Base-by-base conservation (phyloP, 2,113 vertebrate genomes). In the Tretioscincus oriximinensis region DNA sequence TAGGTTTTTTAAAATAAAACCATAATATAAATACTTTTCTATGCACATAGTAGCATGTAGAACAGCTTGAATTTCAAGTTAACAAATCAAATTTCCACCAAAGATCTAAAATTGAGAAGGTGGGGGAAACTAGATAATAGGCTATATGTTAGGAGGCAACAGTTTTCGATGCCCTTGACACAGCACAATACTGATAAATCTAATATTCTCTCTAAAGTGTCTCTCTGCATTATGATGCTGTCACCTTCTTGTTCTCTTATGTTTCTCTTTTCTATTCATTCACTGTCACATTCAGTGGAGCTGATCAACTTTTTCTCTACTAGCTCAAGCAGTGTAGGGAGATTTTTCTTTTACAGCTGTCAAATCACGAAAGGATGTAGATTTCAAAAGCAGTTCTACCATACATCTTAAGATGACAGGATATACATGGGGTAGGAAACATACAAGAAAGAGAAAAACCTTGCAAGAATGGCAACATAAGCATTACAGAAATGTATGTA, bases 81-180 rank as follows among this genome's bases (percentile, higher is more conserved):
- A 86, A 73, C 24, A 83, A 91, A 90, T 60, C 84, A 80, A 73
- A 85, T 88, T 83, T 86, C 76, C 84, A 90, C 49, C 70, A 69
- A 77, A 64, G 45, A 83, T 76, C 20, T 29, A 68, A 77, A 90
- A 92, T 12, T 73, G 76, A 84, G 49, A 63, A 81, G 73, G 73
- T 69, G 18, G 73, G 73, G 61, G 18, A 22, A 81, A 64, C 22
- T 73, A n/a, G 21, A 71, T 88, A 81, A 88, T 22, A 29, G 73
- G 80, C 85, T 76, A 71, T 78, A 18, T 58, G 7, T 72, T 41
- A 78, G 54, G 29, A 83, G 54, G 87, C 82, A 90, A 88, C 2
- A 89, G 60, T 26, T 88, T 83, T 78, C 80, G 76, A n/a, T 28
- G 41, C 45, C 31, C 35, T 45, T 85, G 31, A 83, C 68, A 88